Percentiles rank a stretch among this genome's conserved stretches.
These are phyloP conservation scores for Sylvietta virens DNA, from an alignment of 2,113 vertebrate genomes.

Conservation along the genomic window DNA sequence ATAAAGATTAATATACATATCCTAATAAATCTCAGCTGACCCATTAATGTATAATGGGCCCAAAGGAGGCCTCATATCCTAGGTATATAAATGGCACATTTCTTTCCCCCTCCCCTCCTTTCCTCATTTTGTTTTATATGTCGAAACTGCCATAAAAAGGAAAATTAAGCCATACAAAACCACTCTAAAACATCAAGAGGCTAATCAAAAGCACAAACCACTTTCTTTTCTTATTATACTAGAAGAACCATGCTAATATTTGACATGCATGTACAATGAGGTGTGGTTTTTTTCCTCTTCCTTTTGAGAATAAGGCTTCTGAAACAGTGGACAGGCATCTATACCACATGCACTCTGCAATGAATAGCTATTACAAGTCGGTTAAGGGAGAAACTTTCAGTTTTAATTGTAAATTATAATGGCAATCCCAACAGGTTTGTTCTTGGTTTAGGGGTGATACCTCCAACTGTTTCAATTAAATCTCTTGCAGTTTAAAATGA, in stretches of 20 bases:
- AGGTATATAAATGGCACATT: constrained; percentile 68
- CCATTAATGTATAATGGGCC: constrained; percentile 75
- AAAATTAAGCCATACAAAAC: constrained; percentile 71
- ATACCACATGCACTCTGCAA: background rate
- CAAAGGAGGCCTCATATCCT: constrained; percentile 70
- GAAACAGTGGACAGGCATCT: background rate
- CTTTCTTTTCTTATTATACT: constrained; percentile 62
- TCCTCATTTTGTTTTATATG: constrained; percentile 57
- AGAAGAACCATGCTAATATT: constrained; percentile 35
- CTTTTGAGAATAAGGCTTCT: background rate
- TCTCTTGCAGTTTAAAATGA: constrained; percentile 35
- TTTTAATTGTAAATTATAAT: constrained; percentile 7
- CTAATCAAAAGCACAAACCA: constrained; percentile 68
- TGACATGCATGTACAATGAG: constrained; percentile 42
- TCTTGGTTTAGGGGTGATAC: background rate
- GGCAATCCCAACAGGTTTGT: too few species aligned
- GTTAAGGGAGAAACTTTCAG: background rate
- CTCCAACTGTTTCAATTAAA: background rate
- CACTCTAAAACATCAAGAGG: constrained; percentile 69
- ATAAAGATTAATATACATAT: constrained; percentile 78
- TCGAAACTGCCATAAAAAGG: constrained; percentile 70
- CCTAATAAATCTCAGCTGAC: constrained; percentile 73
- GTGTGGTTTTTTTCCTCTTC: background rate
- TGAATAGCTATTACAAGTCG: background rate
- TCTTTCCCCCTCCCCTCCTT: constrained; percentile 36